Conservation (phyloP, 2,113 vertebrate species). For the Dromiciops gliroides region DNA sequence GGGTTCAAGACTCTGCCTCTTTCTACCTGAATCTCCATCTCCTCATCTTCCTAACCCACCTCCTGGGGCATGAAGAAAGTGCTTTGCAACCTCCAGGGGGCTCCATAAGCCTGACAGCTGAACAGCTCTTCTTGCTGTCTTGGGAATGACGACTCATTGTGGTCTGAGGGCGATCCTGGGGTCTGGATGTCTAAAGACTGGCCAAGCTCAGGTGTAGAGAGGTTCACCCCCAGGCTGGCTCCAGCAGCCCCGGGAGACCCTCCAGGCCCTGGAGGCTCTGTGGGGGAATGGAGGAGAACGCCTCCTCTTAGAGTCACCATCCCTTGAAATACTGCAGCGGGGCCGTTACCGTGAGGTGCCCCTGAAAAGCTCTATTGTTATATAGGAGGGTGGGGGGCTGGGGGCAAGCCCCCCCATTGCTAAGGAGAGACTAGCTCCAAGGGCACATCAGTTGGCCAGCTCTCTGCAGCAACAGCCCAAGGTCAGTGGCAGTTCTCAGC, state of each 20-base stretch:
- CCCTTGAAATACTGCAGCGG: too few relatives aligned
- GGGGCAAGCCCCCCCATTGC: neutral
- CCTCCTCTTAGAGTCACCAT: neutral
- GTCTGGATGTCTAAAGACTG: neutral
- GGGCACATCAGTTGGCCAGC: neutral
- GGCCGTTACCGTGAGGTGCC: too few relatives aligned
- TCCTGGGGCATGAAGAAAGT: neutral
- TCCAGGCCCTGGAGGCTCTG: neutral
- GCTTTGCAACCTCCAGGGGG: neutral
- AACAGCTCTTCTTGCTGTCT: neutral
- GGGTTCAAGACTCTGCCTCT: neutral
- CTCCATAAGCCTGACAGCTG: neutral
- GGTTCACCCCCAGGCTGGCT: neutral
- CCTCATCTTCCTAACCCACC: neutral
- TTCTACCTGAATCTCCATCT: neutral
- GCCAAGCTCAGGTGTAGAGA: neutral
- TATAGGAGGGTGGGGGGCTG: too few relatives aligned
- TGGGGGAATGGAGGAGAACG: neutral
- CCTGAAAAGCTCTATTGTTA: too few relatives aligned
- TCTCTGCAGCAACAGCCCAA: neutral
- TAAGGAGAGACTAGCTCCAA: neutral
- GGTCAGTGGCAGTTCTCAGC: neutral
- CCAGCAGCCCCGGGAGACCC: neutral
- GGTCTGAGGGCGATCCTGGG: neutral
- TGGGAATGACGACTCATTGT: neutral